Base-by-base conservation (phyloP, 2,113 vertebrate genomes). In the Gallinago undulata region DNA sequence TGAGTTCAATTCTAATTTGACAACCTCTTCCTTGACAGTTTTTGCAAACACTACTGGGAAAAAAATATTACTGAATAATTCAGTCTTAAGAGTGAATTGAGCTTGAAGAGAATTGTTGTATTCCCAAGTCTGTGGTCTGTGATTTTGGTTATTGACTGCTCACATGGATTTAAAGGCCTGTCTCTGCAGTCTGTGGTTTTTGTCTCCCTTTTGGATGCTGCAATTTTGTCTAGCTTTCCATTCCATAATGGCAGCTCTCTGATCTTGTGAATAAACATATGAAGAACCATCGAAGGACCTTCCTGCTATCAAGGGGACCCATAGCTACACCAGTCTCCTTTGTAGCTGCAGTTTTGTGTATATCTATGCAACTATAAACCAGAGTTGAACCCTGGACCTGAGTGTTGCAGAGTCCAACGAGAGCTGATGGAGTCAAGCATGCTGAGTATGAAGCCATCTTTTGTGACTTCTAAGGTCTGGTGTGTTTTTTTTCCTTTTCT, bases 91-190 rank as follows among this genome's bases (percentile, higher is more conserved):
- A 87, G 79, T 83, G 79, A 90, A 87, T 57, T 67, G 79, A 69
- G 75, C 83, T 88, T 7, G 39, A 55, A 55, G 37, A 93, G 56
- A 89, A 64, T 59, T 72, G 72, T 51, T 92, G 73, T 73, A 79
- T 94, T 89, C 69, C 69, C 89, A 77, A 11, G 56, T 47, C 69
- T 93, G 66, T 90, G 75, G 84, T 70, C 67, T 93, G 63, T 85
- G 91, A 89, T 9, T 86, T 94, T 69, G 62, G 37, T 74, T 94
- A 87, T 69, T 93, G 87, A 91, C 81, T 72, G 56, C 74, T 91
- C 51, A 55, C 43, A 53, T 75, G 90, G 84, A 87, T 93, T 96
- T 82, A 37, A 87, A 89, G 17, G 33, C 81, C 51, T 84, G 37
- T 73, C 56, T 96, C 80, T 15, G 2, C 84, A 94, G 64, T 70